Evolutionary conservation across 2,888 invertebrate genomes (phyloP).

Genomic region (Choreutis nemorana): DNA sequence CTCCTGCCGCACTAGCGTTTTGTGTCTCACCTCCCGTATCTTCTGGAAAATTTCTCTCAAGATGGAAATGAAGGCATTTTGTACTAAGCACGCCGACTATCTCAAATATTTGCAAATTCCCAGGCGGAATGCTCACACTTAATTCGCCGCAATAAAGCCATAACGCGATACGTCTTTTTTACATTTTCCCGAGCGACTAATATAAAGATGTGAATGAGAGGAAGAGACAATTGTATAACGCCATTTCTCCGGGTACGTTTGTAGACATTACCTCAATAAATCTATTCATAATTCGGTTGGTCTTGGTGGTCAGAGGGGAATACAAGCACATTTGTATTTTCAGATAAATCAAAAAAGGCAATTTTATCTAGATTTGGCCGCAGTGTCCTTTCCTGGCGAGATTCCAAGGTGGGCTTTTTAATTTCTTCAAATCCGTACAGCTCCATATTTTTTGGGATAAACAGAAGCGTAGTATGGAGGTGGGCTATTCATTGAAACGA

Average conservation of each 20-base stretch:
- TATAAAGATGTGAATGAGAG: constrained; percentile 16
- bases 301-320: constrained; percentile 20
- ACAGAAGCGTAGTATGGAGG: constrained; percentile 18
- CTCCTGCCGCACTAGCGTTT: constrained; percentile 56
- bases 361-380: constrained; percentile 31
- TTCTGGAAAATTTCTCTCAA: no score
- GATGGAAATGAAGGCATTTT: no score
- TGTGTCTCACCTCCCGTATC: constrained; percentile 43
- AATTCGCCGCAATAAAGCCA: constrained; percentile 2
- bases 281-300: no score
- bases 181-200: constrained; percentile 4
- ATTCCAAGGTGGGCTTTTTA: constrained; percentile 35
- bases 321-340: constrained; percentile 19
- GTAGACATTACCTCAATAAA: no score
- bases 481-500: neutral
- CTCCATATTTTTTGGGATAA: constrained; percentile 21
- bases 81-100: no score
- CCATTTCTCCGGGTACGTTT: no score
- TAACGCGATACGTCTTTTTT: constrained; percentile 1
- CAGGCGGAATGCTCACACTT: no score
- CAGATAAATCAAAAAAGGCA: constrained; percentile 29
- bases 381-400: constrained; percentile 25
- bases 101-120: no score
- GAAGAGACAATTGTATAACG: no score
- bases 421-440: constrained; percentile 23